Evolutionary conservation across 2,797 vertebrate genomes (phyloP), one percentile per base, ranked within the genome.

Genomic region (Hippopotamyrus pictus): DNA sequence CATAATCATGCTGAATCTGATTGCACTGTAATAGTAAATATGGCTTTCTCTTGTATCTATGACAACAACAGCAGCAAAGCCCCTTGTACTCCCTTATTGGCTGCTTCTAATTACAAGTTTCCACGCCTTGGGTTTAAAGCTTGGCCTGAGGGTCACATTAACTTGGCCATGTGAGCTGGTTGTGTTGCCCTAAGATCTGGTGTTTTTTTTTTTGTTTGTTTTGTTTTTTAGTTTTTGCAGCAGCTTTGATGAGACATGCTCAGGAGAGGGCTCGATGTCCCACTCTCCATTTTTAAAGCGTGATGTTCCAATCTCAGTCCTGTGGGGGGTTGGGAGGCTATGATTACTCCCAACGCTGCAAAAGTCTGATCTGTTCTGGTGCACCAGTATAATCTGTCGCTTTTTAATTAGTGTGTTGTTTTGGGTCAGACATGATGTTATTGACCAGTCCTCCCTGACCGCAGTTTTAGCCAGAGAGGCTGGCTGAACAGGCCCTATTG

Each of bases 31-130:
- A 65, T 62, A 22, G 50, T 46, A 65, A 88, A 88, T 88, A 88
- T 65, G 73, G 87, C 73, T 79, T 69, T 69, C n/a, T 59, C 44
- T 73, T 37, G 88, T 88, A 65, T 82, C 73, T 88, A 76, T 76
- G 88, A 44, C 88, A 88, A 79, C 88, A 76, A 7, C 22, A 22
- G 54, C 33, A 65, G 44, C 41, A 65, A 12, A 65, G 54, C 54
- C 53, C 48, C 33, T 44, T 54, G 9, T n/a, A 59, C 5, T 88
- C 53, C 9, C 22, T 1, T 44, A 88, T 65, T 88, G 86, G 57
- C 37, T 62, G 57, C 33, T 44, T 54, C 12, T 33, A 51, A 86
- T 37, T 57, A 41, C 85, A 87, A 37, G 53, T 54, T 87, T 54
- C 85, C 53, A n/a, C 59, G 85, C 53, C 50, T 41, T 6, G 50